Evolutionary conservation across 2,888 invertebrate genomes (phyloP).

Genomic region (Ormyrus nitidulus): DNA sequence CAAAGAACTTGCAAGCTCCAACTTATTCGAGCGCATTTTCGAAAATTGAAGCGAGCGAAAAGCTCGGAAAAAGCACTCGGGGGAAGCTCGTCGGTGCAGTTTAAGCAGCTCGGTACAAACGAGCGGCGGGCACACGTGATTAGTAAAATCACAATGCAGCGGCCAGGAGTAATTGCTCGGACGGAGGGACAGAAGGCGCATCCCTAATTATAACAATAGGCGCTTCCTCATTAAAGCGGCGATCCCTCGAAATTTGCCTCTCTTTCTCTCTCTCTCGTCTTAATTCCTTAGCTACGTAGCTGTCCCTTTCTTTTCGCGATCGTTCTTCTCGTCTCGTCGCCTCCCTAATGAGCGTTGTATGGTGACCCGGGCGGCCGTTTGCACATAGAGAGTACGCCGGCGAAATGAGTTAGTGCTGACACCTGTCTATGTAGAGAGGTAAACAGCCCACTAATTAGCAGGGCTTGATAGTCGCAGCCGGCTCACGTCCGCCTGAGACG

Average conservation of each 20-base stretch:
- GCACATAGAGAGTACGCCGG: not conserved
- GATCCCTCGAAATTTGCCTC: not conserved
- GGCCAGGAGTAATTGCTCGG: no score
- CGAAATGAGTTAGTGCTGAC: slow-evolving; percentile 18
- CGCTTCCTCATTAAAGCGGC: no score
- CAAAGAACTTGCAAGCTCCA: no score
- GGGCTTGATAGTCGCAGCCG: slow-evolving; percentile 9
- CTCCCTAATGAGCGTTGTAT: slow-evolving; percentile 21
- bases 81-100: no score
- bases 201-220: no score
- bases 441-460: slow-evolving; percentile 65
- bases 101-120: no score
- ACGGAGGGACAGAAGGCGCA: no score
- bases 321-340: slow-evolving; percentile 33
- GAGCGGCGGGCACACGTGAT: no score
- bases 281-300: not conserved
- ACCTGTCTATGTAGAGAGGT: slow-evolving; percentile 49
- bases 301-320: slow-evolving; percentile 17
- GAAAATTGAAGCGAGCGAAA: no score
- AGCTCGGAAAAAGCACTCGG: no score
- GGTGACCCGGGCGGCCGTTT: not conserved
- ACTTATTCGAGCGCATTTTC: no score
- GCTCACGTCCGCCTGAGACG: not conserved
- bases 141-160: no score
- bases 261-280: not conserved